Conservation (phyloP, 2,113 vertebrate genomes). For the Gnathonemus longibarbis region DNA sequence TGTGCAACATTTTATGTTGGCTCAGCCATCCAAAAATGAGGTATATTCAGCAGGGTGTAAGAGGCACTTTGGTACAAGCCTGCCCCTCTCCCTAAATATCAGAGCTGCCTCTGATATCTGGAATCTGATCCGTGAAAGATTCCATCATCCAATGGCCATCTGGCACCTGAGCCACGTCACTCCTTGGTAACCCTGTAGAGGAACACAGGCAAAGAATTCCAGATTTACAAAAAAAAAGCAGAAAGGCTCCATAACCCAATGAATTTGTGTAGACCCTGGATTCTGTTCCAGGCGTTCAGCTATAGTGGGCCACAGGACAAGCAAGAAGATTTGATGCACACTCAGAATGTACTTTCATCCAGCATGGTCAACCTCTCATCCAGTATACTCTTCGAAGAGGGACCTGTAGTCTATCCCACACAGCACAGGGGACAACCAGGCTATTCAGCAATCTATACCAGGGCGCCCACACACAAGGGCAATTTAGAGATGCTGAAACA, state of each 20-base stretch:
- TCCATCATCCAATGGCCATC: constrained; percentile 65
- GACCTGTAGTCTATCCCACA: not conserved
- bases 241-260: not conserved
- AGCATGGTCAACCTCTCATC: not conserved
- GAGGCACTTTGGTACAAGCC: not conserved
- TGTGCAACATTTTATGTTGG: not conserved
- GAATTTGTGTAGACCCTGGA: not conserved
- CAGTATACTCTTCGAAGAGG: not conserved
- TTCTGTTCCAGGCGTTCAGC: not conserved
- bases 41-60: not conserved
- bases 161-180: constrained; percentile 34
- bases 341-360: not conserved
- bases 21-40: not conserved
- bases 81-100: not conserved
- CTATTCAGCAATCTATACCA: not conserved
- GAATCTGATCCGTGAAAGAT: constrained; percentile 58
- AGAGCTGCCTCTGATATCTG: constrained; percentile 25
- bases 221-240: not conserved
- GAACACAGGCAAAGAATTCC: not conserved
- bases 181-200: not conserved
- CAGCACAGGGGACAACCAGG: not conserved
- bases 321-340: not conserved
- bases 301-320: not conserved
- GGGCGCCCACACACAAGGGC: not conserved
- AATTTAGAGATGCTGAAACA: not conserved